Conservation (phyloP, 2,797 vertebrate species). For the Melopsittacus undulatus region DNA sequence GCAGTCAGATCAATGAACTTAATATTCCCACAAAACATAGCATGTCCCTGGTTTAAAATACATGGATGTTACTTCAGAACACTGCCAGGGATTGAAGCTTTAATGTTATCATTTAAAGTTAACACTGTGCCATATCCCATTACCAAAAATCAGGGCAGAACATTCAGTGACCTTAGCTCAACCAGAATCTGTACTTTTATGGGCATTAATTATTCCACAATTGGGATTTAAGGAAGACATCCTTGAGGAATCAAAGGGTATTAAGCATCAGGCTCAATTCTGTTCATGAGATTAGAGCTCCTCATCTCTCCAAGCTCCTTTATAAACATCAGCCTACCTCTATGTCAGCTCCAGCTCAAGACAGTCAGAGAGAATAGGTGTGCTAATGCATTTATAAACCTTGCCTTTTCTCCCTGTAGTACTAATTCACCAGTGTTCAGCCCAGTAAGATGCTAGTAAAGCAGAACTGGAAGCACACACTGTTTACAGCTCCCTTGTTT, state of each 20-base stretch:
- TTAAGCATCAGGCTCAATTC: not conserved
- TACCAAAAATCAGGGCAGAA: not conserved
- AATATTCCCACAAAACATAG: not conserved
- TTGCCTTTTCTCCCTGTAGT: not conserved
- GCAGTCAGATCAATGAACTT: not conserved
- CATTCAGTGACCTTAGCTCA: not conserved
- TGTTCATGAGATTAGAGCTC: not conserved
- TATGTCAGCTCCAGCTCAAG: not conserved
- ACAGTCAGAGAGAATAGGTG: not conserved
- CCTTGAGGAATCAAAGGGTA: not conserved
- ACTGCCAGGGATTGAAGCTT: not conserved
- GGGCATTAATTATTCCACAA: constrained; percentile 14
- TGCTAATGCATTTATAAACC: not conserved
- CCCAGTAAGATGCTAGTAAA: not conserved
- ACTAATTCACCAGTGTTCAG: not conserved
- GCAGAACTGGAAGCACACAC: not conserved
- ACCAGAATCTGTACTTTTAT: not conserved
- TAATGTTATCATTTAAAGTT: not conserved
- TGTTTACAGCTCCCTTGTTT: not conserved
- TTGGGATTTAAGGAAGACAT: not conserved
- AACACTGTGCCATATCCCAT: constrained; percentile 3
- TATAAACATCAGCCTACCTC: not conserved
- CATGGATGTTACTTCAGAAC: not conserved
- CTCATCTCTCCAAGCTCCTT: constrained; percentile 6
- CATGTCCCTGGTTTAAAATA: not conserved